Conservation (phyloP, 1,140 invertebrate genomes). For the Neelides sp. region DNA sequence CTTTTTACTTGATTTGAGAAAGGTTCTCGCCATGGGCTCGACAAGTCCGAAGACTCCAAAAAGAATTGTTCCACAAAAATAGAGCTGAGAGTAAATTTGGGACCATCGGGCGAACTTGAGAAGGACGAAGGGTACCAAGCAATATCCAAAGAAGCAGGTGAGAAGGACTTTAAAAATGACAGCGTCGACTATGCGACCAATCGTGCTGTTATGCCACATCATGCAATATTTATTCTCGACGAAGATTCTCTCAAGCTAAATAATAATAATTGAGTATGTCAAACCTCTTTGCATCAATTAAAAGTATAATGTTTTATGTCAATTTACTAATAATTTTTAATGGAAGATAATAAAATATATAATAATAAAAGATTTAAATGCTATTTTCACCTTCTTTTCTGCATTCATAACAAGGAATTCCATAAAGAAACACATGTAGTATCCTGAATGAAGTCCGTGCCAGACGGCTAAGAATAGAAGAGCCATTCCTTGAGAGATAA, state of each 20-base stretch:
- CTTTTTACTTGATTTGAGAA: conserved; percentile 12
- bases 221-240: conserved; percentile 32
- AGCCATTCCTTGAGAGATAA: conserved; percentile 67
- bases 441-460: conserved; percentile 75
- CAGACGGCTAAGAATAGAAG: conserved; percentile 78
- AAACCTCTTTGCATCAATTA: not conserved
- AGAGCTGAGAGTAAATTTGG: conserved; percentile 45
- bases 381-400: conserved; percentile 65
- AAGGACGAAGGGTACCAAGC: conserved; percentile 62
- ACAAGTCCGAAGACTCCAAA: conserved; percentile 48
- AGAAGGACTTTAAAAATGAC: conserved; percentile 60
- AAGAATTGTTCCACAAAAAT: conserved; percentile 50
- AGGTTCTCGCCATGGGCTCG: conserved; percentile 34
- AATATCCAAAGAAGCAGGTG: conserved; percentile 71
- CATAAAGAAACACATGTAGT: conserved; percentile 80
- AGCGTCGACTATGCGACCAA: conserved; percentile 24
- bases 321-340: conserved; percentile 2
- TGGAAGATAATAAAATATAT: not conserved
- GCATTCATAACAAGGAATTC: conserved; percentile 78
- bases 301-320: not conserved
- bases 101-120: conserved; percentile 54
- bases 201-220: conserved; percentile 22
- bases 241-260: conserved; percentile 35
- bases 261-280: conserved; percentile 15
- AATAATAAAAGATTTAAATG: not conserved